A percentile compares a stretch with the other conserved stretches of the same genome.
Conservation (phyloP, 2,888 invertebrate genomes). For the Rhingia campestris region DNA sequence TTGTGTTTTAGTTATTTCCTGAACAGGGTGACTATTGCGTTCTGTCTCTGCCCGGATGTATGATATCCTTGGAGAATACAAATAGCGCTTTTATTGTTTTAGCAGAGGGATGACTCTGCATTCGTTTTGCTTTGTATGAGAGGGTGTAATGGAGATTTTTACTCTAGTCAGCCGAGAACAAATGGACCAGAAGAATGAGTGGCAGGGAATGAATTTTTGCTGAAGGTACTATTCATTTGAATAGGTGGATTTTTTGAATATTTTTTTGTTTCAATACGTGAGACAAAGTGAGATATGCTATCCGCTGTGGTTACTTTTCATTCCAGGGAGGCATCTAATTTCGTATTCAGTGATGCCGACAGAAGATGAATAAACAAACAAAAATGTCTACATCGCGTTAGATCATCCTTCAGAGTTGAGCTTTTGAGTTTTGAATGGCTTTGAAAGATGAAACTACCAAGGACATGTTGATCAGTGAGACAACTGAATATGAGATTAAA, state of each 20-base stretch:
- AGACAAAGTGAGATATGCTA: background rate
- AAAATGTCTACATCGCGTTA: no score
- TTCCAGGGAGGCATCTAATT: background rate
- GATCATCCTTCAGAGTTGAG: no score
- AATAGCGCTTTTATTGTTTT: slow-evolving; percentile 53
- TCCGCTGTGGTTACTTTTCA: background rate
- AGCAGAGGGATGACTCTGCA: slow-evolving; percentile 7
- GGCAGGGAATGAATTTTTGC: slow-evolving; percentile 2
- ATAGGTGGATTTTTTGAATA: background rate
- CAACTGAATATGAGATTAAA: no score
- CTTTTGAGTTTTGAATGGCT: no score
- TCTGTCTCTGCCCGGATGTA: slow-evolving; percentile 18
- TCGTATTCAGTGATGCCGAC: background rate
- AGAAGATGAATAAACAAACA: no score
- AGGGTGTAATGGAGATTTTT: background rate
- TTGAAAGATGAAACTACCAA: no score
- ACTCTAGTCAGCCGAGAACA: background rate
- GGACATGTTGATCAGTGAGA: no score
- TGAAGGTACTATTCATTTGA: slow-evolving; percentile 10
- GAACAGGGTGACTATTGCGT: slow-evolving; percentile 19
- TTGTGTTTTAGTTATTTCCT: slow-evolving; percentile 43
- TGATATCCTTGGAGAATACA: slow-evolving; percentile 54
- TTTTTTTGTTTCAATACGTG: background rate
- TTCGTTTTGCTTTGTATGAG: slow-evolving; percentile 21
- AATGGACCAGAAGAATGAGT: slow-evolving; percentile 40